These are phyloP conservation scores for Pardosa pseudoannulata DNA, from an alignment of 2,888 invertebrate genomes.

Conservation along the genomic window DNA sequence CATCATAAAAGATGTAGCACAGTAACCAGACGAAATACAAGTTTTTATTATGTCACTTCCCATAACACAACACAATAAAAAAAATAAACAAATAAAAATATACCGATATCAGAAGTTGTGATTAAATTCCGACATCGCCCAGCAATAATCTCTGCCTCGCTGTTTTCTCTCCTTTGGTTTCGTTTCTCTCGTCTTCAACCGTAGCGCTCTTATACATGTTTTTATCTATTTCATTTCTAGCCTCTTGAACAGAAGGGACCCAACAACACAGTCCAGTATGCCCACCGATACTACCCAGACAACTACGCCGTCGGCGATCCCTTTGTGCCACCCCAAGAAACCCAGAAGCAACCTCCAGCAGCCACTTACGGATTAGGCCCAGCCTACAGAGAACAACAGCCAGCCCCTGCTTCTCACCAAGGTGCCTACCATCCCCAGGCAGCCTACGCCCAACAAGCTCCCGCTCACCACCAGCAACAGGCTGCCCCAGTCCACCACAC, in stretches of 20 bases:
- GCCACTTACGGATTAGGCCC: constrained; percentile 66
- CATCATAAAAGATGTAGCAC: no score
- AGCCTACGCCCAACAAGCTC: constrained; percentile 26
- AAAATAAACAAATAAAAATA: no score
- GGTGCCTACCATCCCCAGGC: constrained; percentile 35
- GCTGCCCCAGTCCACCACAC: constrained; percentile 8
- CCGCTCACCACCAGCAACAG: constrained; percentile 37
- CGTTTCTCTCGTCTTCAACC: no score
- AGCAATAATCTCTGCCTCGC: no score
- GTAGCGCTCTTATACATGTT: no score
- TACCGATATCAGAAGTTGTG: no score
- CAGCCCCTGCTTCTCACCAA: constrained; percentile 23
- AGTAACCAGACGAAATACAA: no score
- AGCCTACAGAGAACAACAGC: constrained; percentile 61
- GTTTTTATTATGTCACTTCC: no score
- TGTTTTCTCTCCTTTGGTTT: no score
- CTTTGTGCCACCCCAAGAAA: constrained; percentile 65
- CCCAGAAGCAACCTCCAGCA: constrained; percentile 56
- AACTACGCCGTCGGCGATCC: constrained; percentile 73
- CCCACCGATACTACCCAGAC: constrained; percentile 77
- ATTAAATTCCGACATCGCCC: no score
- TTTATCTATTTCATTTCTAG: constrained; percentile 25
- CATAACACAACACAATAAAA: no score
- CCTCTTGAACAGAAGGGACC: constrained; percentile 74
- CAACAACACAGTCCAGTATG: constrained; percentile 76